Evolutionary conservation across 2,888 invertebrate species (phyloP).

Genomic region (Nephrotoma guestfalica): DNA sequence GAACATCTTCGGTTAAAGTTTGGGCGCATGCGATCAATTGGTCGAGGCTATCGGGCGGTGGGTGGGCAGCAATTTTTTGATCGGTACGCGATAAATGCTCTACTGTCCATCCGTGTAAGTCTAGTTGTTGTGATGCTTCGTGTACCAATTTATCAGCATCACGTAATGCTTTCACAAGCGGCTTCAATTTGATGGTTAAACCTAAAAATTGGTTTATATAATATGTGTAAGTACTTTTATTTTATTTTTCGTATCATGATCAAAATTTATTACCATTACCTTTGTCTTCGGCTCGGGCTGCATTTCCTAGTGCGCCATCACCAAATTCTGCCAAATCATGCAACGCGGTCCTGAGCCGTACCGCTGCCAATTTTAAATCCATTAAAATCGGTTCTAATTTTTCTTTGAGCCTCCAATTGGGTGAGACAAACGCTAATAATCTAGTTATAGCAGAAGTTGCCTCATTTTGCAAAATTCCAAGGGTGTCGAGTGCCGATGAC

Average conservation of each 20-base stretch:
- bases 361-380: slow-evolving; percentile 70
- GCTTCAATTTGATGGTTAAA: slow-evolving; percentile 56
- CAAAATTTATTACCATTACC: slow-evolving; percentile 28
- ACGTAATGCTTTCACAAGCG: slow-evolving; percentile 62
- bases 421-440: slow-evolving; percentile 58
- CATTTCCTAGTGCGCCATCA: slow-evolving; percentile 77
- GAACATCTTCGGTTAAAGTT: slow-evolving; percentile 76
- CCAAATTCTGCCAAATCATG: slow-evolving; percentile 82
- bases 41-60: slow-evolving; percentile 67
- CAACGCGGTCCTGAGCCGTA: slow-evolving; percentile 60
- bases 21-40: slow-evolving; percentile 77
- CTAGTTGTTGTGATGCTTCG: slow-evolving; percentile 58
- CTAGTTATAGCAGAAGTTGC: slow-evolving; percentile 65
- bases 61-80: slow-evolving; percentile 23
- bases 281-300: slow-evolving; percentile 67
- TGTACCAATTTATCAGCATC: slow-evolving; percentile 69
- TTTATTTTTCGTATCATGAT: not conserved
- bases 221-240: not conserved
- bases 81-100: slow-evolving; percentile 42
- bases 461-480: slow-evolving; percentile 62
- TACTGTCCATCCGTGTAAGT: slow-evolving; percentile 65
- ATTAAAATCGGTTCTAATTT: slow-evolving; percentile 63
- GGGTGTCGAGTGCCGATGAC: slow-evolving; percentile 57
- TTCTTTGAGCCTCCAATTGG: slow-evolving; percentile 68
- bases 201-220: slow-evolving; percentile 37